A percentile compares a stretch with the other conserved stretches of the same genome.
Evolutionary conservation across 2,113 vertebrate genomes (phyloP).

Genomic region (Bolborhynchus lineola): DNA sequence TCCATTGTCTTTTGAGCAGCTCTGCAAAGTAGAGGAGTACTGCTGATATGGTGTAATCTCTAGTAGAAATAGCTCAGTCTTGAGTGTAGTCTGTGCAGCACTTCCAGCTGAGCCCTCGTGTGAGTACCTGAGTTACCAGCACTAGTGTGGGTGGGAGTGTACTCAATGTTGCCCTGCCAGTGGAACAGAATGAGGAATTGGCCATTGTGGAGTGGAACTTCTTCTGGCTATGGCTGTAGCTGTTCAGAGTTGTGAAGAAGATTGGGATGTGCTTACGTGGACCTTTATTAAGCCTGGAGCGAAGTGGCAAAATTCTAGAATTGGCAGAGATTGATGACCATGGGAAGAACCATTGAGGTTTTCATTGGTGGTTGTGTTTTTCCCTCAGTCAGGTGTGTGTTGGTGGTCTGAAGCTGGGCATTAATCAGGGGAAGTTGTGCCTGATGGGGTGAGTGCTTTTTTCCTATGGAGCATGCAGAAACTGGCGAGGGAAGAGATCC

Average conservation of each 20-base stretch:
- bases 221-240: not conserved
- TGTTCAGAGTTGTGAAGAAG: not conserved
- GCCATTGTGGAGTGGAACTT: fast-evolving
- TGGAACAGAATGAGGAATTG: not conserved
- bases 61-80: not conserved
- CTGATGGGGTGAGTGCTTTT: not conserved
- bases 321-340: not conserved
- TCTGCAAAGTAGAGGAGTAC: not conserved
- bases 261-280: not conserved
- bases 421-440: not conserved
- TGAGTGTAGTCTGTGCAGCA: not conserved
- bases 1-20: fast-evolving
- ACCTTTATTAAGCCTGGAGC: not conserved
- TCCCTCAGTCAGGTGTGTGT: not conserved
- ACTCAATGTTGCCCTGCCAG: fast-evolving
- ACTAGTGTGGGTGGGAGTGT: fast-evolving
- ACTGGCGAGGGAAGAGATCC: not conserved
- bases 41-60: fast-evolving
- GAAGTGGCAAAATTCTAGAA: not conserved
- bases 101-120: not conserved
- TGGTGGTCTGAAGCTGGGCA: not conserved
- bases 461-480: not conserved
- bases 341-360: too few species aligned
- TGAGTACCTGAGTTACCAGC: not conserved
- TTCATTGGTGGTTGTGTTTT: not conserved